Base-by-base conservation (phyloP, 2,113 vertebrate genomes). In the Garra rufa region DNA sequence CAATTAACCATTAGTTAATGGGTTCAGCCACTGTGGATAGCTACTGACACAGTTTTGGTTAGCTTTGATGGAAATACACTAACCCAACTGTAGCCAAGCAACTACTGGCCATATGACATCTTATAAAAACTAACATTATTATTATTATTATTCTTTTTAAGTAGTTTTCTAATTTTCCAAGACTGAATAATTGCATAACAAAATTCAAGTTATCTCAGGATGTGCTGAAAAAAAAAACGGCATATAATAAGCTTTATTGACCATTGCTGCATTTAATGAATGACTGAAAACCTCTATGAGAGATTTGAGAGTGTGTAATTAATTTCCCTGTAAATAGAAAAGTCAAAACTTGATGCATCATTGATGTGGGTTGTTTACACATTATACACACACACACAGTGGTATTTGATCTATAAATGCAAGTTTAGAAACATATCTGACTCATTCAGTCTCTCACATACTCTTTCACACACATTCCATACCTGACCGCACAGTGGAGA, bases 401-500 rank as follows among this genome's bases (percentile, higher is more conserved):
- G 59, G 59, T 8, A 21, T 26, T 34, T 4, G 14, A 78, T 44
- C 52, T 59, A 43, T 38, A 14, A 78, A 15, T 44, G 30, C n/a
- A 14, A 8, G 0, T 79, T 41, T 44, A 46, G 46, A 55, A 52
- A 28, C 26, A 52, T 75, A 43, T 26, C 17, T 24, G 9, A 4
- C 75, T 77, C 75, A n/a, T 38, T 38, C 24, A 50, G 21, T 50
- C 30, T 38, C 24, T 30, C 43, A 8, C 71, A 7, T 9, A 26
- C 43, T 46, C 26, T 21, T 41, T 38, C 30, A 38, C 50, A n/a
- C 38, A 61, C 73, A 48, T 48, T 5, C 77, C 95, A 93, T 87
- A 99, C 97, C 95, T 97, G 96, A 75, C 97, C 98, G 88, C 97
- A 96, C 21, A 97, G 79, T 3, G 95, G 83, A 0, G 95, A 94